Evolutionary conservation across 2,797 vertebrate genomes (phyloP).

Genomic region (Ibycter americanus): DNA sequence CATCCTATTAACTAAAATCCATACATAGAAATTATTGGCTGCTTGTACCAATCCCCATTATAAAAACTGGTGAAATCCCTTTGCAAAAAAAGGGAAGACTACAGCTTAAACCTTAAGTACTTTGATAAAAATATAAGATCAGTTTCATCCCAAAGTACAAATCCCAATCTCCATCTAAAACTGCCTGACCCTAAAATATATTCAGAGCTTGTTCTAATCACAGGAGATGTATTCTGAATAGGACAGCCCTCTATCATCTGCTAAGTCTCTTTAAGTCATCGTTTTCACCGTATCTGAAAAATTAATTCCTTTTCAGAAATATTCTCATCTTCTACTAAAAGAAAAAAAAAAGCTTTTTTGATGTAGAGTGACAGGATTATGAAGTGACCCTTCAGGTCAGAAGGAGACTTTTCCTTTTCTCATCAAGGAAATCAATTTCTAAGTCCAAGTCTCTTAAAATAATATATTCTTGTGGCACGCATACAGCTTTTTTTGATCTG

Average conservation of each 20-base stretch:
- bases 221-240: constrained; percentile 70
- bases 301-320: constrained; percentile 85
- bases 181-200: constrained; percentile 72
- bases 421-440: constrained; percentile 87
- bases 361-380: constrained; percentile 81
- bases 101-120: constrained; percentile 74
- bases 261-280: constrained; percentile 77
- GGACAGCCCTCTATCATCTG: constrained; percentile 66
- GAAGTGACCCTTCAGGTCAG: constrained; percentile 80
- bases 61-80: constrained; percentile 68
- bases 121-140: constrained; percentile 78
- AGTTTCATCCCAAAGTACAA: constrained; percentile 73
- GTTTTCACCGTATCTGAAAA: constrained; percentile 79
- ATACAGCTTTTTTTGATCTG: constrained; percentile 80
- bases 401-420: constrained; percentile 83
- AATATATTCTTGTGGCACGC: constrained; percentile 82
- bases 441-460: constrained; percentile 85
- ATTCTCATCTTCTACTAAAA: constrained; percentile 79
- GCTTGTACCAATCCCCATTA: constrained; percentile 57
- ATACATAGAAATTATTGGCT: constrained; percentile 62
- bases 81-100: constrained; percentile 61
- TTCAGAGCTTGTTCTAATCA: constrained; percentile 76
- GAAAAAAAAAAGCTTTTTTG: constrained; percentile 72
- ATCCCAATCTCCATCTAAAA: constrained; percentile 75
- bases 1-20: constrained; percentile 75